phyloP scores from a whole-genome alignment of 1,140 invertebrate species.

The Mamestra configurata region DNA sequence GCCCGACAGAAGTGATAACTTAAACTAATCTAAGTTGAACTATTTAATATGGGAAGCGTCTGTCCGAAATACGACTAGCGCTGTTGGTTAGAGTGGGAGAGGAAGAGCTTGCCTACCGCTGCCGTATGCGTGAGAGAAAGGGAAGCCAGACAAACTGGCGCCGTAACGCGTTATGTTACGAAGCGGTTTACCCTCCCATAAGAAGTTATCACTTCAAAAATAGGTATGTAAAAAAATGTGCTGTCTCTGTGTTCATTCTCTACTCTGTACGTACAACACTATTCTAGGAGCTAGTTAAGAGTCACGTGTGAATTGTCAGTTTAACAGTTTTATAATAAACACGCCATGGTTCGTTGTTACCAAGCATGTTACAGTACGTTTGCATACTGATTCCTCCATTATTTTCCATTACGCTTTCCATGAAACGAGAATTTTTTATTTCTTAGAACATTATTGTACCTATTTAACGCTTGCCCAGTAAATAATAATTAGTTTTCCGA shows the following conservation, averaged over 20 bases:
- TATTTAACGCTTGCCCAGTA: slow-evolving; percentile 42
- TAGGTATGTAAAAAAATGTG: not conserved
- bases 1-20: too few relatives aligned
- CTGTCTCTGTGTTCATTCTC: slow-evolving; percentile 63
- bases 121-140: too few relatives aligned
- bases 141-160: too few relatives aligned
- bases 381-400: slow-evolving; percentile 63
- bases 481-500: slow-evolving; percentile 46
- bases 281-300: slow-evolving; percentile 60
- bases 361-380: slow-evolving; percentile 60
- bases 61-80: too few relatives aligned
- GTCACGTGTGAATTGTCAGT: slow-evolving; percentile 63
- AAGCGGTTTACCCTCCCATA: too few relatives aligned
- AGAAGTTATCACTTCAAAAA: not conserved
- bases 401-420: slow-evolving; percentile 60
- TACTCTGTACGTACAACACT: slow-evolving; percentile 62
- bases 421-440: slow-evolving; percentile 57
- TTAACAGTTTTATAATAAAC: slow-evolving; percentile 49
- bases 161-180: too few relatives aligned
- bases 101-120: too few relatives aligned
- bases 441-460: slow-evolving; percentile 55
- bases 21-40: too few relatives aligned
- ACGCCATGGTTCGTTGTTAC: slow-evolving; percentile 60
- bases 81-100: too few relatives aligned
- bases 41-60: too few relatives aligned